Percentiles rank a stretch among this genome's conserved stretches.
phyloP scores from a whole-genome alignment of 1,140 invertebrate species.

The Drosophila simulans region DNA sequence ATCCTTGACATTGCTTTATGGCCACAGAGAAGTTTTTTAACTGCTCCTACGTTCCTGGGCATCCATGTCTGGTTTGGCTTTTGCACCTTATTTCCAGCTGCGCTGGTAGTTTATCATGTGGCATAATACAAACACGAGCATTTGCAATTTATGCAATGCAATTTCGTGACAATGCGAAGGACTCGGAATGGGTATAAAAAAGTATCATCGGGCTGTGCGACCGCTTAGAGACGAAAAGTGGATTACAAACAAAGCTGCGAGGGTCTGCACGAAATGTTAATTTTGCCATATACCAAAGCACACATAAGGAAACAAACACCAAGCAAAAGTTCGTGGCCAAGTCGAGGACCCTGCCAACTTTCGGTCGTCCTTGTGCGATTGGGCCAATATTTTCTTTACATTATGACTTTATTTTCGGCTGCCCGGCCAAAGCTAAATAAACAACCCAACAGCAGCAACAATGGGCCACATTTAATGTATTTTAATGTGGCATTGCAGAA shows the following conservation, averaged over 20 bases:
- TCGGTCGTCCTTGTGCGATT: slow-evolving; percentile 15
- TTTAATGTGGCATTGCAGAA: slow-evolving; percentile 85
- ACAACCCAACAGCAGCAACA: slow-evolving; percentile 31
- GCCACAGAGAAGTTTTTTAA: slow-evolving; percentile 16
- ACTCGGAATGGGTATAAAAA: slow-evolving; percentile 12
- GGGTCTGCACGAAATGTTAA: slow-evolving; percentile 51
- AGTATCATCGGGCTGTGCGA: slow-evolving; percentile 17
- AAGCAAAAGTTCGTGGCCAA: slow-evolving; percentile 23
- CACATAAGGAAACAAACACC: background rate
- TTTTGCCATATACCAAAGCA: slow-evolving; percentile 23
- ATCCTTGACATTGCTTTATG: slow-evolving; percentile 68
- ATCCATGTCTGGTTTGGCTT: slow-evolving; percentile 17
- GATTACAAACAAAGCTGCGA: slow-evolving; percentile 59
- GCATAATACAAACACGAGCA: slow-evolving; percentile 40
- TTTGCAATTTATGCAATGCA: slow-evolving; percentile 67
- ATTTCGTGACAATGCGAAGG: slow-evolving; percentile 44
- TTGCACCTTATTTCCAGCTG: slow-evolving; percentile 52
- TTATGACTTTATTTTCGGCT: slow-evolving; percentile 73
- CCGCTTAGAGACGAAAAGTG: slow-evolving; percentile 30
- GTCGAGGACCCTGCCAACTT: slow-evolving; percentile 20
- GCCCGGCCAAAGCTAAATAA: slow-evolving; percentile 55
- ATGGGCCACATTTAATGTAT: slow-evolving; percentile 63
- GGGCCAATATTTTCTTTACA: slow-evolving; percentile 62
- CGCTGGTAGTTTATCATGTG: slow-evolving; percentile 61
- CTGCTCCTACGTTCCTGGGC: slow-evolving; percentile 1